Base-by-base conservation (phyloP, 2,888 invertebrate species). In the Yponomeuta sedellus region DNA sequence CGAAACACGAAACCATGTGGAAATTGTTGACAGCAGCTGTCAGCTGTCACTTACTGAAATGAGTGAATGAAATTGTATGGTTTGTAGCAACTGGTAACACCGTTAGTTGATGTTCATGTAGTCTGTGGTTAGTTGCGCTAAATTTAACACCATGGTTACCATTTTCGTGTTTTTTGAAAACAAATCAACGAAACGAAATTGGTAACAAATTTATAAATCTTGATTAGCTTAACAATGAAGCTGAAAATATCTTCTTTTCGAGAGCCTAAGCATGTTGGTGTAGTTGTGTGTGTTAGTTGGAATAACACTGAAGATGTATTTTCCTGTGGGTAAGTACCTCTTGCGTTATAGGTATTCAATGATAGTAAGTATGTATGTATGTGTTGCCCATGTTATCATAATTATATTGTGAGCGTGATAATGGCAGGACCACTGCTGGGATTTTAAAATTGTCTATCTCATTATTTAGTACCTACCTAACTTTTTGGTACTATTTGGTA, bases 251-350 rank as follows among this genome's bases (percentile, higher is more conserved):
- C 95, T 59, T 85, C 95, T 69, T 94, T 94, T 72, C 95, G 95
- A 77, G 95, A 95, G 75, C 94, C 95, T 22, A 94, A 95, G 67
- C 95, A 96, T 82, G 90, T 89, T 69, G 96, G 95, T 74, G 93
- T 96, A n/a, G 95, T 97, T 12, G 95, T 96, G 68, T 97, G 98
- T 82, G 95, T 98, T 16, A 96, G 96, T 71, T 99, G 99, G 99
- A 96, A 96, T 81, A 96, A 95, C 73, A 95, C 97, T 39, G 98
- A 99, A 83, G 98, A 99, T 84, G 95, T 98, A 64, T 97, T 96
- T 87, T 97, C 98, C 28, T 96, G 96, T 75, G 96, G 97, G 97
- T 96, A 83, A 84, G 85, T 79, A 64, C 25, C 25, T n/a, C n/a
- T n/a, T n/a, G n/a, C n/a, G n/a, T n/a, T n/a, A n/a, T n/a, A n/a